These are phyloP conservation scores for Stenurella melanura DNA, from an alignment of 2,888 invertebrate species.

Conservation along the genomic window DNA sequence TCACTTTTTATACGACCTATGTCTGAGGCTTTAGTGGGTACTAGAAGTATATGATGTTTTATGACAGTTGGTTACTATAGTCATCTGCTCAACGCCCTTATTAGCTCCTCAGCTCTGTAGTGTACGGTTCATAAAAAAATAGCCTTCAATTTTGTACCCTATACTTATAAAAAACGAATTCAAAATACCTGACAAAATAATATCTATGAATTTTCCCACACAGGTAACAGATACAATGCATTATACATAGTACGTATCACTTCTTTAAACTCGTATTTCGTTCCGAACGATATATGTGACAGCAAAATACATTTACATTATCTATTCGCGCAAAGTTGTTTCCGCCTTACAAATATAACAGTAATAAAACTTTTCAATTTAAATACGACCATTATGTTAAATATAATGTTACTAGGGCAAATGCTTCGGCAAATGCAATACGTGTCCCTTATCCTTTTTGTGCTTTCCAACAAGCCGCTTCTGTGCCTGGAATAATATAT, in stretches of 20 bases:
- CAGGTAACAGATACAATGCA: not conserved
- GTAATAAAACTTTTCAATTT: constrained; percentile 33
- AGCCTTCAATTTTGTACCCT: too few species aligned
- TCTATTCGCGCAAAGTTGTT: constrained; percentile 7
- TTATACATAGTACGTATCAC: not conserved
- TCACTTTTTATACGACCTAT: too few species aligned
- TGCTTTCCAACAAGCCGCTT: constrained; percentile 17
- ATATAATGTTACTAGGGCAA: constrained; percentile 30
- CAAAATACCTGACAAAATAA: too few species aligned
- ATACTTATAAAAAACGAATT: too few species aligned
- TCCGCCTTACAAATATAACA: not conserved
- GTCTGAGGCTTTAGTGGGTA: too few species aligned
- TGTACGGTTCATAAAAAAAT: too few species aligned
- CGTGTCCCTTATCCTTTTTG: constrained; percentile 17
- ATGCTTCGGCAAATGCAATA: constrained; percentile 34
- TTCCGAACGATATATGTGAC: not conserved
- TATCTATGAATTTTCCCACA: not conserved
- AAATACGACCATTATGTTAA: constrained; percentile 21
- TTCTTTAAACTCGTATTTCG: not conserved
- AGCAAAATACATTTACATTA: not conserved
- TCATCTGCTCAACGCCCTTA: too few species aligned
- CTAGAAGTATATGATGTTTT: too few species aligned
- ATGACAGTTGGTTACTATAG: too few species aligned
- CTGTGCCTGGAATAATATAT: constrained; percentile 29
- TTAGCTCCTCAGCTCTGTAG: too few species aligned